phyloP scores from a whole-genome alignment of 2,797 vertebrate species.

The Spatula clypeata region DNA sequence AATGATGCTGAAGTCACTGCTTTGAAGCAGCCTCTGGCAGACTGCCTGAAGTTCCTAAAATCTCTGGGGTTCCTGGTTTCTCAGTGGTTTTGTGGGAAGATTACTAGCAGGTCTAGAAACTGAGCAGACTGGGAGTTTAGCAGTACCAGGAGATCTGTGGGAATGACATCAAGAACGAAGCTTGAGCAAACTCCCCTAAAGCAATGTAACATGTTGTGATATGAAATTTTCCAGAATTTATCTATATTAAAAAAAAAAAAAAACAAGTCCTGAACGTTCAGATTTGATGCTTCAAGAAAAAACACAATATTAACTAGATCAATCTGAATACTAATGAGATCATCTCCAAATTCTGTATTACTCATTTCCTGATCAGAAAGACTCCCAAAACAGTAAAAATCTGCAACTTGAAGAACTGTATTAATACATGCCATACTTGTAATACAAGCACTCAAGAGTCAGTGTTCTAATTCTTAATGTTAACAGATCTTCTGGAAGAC shows the following conservation, averaged over 20 bases:
- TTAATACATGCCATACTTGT: neutral
- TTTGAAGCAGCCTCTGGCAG: neutral
- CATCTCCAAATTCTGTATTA: neutral
- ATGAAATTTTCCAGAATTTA: neutral
- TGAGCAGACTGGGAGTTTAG: neutral
- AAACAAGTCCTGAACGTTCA: neutral
- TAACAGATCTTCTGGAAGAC: neutral
- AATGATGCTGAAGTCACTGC: neutral
- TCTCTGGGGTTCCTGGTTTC: neutral
- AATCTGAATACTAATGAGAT: neutral
- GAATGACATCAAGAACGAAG: neutral
- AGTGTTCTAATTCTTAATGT: neutral
- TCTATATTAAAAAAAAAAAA: neutral
- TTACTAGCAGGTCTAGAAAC: neutral
- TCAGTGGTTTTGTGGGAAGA: neutral
- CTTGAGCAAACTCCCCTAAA: neutral
- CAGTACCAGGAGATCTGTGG: neutral
- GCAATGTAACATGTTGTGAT: neutral
- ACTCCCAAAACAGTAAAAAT: neutral
- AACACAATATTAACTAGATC: neutral
- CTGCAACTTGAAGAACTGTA: neutral
- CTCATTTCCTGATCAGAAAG: neutral
- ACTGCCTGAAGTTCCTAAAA: neutral
- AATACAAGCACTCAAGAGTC: neutral
- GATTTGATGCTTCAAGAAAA: neutral